phyloP scores from a whole-genome alignment of 2,113 vertebrate species.

The Gasterosteus aculeatus region DNA sequence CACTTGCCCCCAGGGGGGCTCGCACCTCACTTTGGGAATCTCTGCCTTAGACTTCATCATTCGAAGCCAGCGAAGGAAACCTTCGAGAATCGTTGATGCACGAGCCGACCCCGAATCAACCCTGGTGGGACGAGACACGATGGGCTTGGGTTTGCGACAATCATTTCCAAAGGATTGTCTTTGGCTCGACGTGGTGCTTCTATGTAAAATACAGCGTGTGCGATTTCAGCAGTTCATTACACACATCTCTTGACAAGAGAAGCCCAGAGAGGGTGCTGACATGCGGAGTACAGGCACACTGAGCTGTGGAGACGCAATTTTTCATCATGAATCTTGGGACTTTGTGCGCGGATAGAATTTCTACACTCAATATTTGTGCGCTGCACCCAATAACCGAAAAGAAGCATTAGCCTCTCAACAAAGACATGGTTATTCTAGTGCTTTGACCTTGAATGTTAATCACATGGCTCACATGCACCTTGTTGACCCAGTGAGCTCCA shows the following conservation, averaged over 20 bases:
- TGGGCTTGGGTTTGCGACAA: too few relatives aligned
- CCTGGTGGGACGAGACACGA: too few relatives aligned
- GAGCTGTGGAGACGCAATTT: too few relatives aligned
- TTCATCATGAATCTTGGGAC: not conserved
- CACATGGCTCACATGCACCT: constrained; percentile 5
- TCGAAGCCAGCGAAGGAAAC: too few relatives aligned
- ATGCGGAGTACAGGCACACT: too few relatives aligned
- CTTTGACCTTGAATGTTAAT: constrained; percentile 11
- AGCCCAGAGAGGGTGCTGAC: not conserved
- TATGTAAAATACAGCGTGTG: too few relatives aligned
- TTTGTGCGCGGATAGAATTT: not conserved
- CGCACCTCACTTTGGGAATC: too few relatives aligned
- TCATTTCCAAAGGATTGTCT: not conserved
- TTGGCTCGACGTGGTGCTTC: too few relatives aligned
- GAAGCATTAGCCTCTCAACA: not conserved
- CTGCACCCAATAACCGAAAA: not conserved
- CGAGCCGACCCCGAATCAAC: too few relatives aligned
- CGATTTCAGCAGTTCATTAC: not conserved
- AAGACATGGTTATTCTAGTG: not conserved
- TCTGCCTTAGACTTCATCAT: too few relatives aligned
- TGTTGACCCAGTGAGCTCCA: constrained; percentile 19
- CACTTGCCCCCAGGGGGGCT: too few relatives aligned
- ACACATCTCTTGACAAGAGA: not conserved
- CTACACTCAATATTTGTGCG: not conserved
- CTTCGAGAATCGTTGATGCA: too few relatives aligned